A percentile compares a stretch with the other conserved stretches of the same genome.
Evolutionary conservation across 2,113 vertebrate species (phyloP).

Genomic region (Pollachius pollachius): DNA sequence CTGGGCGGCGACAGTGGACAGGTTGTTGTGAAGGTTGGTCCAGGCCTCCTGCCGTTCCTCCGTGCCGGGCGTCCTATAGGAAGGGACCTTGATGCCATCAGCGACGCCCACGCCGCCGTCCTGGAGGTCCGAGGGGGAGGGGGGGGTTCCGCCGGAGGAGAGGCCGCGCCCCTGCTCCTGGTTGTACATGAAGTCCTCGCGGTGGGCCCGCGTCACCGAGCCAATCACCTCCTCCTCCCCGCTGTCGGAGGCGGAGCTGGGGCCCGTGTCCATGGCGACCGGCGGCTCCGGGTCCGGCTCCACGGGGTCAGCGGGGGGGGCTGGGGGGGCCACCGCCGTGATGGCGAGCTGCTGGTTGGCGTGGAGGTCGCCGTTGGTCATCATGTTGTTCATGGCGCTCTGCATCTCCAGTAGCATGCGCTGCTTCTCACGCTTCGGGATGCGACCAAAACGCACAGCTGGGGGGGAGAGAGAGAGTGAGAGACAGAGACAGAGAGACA

Average conservation of each 20-base stretch:
- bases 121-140: neutral
- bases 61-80: neutral
- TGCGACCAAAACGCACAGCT: slow-evolving; percentile 96
- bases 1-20: slow-evolving; percentile 51
- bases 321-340: neutral
- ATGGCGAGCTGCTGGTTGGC: slow-evolving; percentile 43
- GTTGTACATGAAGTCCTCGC: slow-evolving; percentile 93
- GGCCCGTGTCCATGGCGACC: slow-evolving; percentile 65
- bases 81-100: too few species aligned
- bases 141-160: slow-evolving; percentile 27
- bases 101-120: too few species aligned
- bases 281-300: slow-evolving; percentile 47
- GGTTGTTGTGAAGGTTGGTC: slow-evolving; percentile 66
- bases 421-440: slow-evolving; percentile 95
- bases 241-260: slow-evolving; percentile 75
- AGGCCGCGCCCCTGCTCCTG: slow-evolving; percentile 52
- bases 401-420: slow-evolving; percentile 98
- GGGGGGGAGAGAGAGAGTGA: neutral
- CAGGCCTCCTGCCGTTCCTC: slow-evolving; percentile 64
- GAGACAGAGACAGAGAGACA: neutral
- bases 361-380: slow-evolving; percentile 77
- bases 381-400: slow-evolving; percentile 96
- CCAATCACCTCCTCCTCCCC: slow-evolving; percentile 88
- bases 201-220: slow-evolving; percentile 85
- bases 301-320: slow-evolving; percentile 38